These are phyloP conservation scores for Cygnus buccinator DNA, from an alignment of 2,113 vertebrate genomes.

Conservation along the genomic window DNA sequence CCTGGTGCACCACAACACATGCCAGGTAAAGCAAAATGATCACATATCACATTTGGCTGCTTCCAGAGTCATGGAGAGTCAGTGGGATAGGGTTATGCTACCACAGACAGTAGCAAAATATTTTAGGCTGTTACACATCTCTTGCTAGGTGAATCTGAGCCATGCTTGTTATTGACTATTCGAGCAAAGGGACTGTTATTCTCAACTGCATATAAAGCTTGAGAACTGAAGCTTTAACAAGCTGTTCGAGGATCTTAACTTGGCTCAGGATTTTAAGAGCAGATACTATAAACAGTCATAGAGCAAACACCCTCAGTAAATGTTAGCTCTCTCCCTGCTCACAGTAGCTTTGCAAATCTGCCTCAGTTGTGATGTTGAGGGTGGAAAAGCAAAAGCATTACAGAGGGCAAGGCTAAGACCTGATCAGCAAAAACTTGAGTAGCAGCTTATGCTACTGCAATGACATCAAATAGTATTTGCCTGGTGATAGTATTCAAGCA, in stretches of 20 bases:
- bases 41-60: rapidly evolving
- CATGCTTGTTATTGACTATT: background rate
- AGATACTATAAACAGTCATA: background rate
- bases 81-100: rapidly evolving
- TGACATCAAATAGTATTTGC: background rate
- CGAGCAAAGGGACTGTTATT: background rate
- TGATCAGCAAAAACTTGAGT: background rate
- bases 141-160: rapidly evolving
- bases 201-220: background rate
- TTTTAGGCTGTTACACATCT: background rate
- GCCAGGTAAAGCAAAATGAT: no score
- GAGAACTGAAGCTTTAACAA: background rate
- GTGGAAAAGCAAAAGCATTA: background rate
- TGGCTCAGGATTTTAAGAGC: background rate
- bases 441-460: background rate
- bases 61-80: rapidly evolving
- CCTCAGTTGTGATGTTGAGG: background rate
- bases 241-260: background rate
- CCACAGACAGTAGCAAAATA: background rate
- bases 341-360: background rate
- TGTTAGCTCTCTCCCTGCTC: background rate
- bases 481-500: background rate
- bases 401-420: background rate
- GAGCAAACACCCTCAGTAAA: background rate
- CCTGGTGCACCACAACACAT: rapidly evolving